These are phyloP conservation scores for Ceryle rudis DNA, from an alignment of 2,797 vertebrate species.

Conservation along the genomic window DNA sequence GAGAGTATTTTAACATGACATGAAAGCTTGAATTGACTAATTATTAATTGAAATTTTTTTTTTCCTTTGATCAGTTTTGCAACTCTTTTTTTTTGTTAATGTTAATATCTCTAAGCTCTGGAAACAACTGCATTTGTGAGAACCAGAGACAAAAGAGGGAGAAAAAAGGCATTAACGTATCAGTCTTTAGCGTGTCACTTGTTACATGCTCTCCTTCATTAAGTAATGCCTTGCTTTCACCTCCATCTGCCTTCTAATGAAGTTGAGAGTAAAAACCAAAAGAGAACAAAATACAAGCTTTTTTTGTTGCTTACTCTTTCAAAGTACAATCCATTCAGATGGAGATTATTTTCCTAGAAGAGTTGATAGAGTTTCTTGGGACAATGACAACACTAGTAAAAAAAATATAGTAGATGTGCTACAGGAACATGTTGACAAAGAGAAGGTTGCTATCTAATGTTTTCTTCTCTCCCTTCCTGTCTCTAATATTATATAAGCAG, in stretches of 20 bases:
- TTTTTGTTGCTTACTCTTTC: not conserved
- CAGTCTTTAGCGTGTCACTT: not conserved
- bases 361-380: not conserved
- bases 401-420: not conserved
- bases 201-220: not conserved
- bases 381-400: not conserved
- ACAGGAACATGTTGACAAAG: not conserved
- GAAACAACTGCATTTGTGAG: not conserved
- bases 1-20: not conserved
- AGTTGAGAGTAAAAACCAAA: not conserved
- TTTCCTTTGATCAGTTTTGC: not conserved
- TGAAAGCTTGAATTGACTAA: not conserved
- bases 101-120: not conserved
- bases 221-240: not conserved
- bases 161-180: not conserved
- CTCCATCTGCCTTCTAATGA: not conserved
- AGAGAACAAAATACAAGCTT: not conserved
- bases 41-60: not conserved
- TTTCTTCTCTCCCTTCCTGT: not conserved
- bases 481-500: not conserved
- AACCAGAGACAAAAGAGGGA: not conserved
- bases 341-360: not conserved
- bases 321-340: not conserved
- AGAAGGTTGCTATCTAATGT: not conserved
- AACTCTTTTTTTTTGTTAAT: not conserved